A percentile compares a stretch with the other conserved stretches of the same genome.
These are phyloP conservation scores for Crypturellus tataupa DNA, from an alignment of 2,797 vertebrate species.

Conservation along the genomic window DNA sequence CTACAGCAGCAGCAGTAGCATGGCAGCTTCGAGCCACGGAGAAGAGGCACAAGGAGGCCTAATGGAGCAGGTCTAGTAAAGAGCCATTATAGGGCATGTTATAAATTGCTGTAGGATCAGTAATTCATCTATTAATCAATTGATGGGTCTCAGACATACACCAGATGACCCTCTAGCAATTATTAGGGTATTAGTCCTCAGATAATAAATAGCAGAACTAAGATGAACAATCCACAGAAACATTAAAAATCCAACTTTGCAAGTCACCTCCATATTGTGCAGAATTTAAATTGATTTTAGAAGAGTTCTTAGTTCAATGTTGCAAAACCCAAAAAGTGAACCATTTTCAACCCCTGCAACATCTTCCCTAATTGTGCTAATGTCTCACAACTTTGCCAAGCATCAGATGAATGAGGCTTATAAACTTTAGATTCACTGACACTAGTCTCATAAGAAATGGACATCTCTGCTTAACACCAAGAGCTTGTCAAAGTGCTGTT, in stretches of 20 bases:
- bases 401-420: conserved; percentile 22
- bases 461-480: no score
- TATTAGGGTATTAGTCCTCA: not conserved
- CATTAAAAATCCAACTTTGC: not conserved
- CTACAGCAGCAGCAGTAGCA: conserved; percentile 66
- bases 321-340: conserved; percentile 29
- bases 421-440: conserved; percentile 31
- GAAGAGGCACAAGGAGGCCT: conserved; percentile 52
- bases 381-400: not conserved
- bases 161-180: not conserved
- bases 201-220: not conserved
- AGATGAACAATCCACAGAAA: not conserved
- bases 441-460: conserved; percentile 9
- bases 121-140: not conserved
- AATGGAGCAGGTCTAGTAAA: conserved; percentile 62
- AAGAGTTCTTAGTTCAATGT: conserved; percentile 13
- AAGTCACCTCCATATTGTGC: not conserved
- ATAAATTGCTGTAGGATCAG: conserved; percentile 5
- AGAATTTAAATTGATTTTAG: conserved; percentile 24
- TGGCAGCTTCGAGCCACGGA: conserved; percentile 66
- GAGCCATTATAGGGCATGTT: conserved; percentile 33
- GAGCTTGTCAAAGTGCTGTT: not conserved
- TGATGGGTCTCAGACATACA: conserved; percentile 22
- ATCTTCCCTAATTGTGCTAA: conserved; percentile 61
- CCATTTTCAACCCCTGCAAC: conserved; percentile 64